A percentile compares a stretch with the other conserved stretches of the same genome.
Evolutionary conservation across 2,113 vertebrate genomes (phyloP).

Genomic region (Rynchops niger): DNA sequence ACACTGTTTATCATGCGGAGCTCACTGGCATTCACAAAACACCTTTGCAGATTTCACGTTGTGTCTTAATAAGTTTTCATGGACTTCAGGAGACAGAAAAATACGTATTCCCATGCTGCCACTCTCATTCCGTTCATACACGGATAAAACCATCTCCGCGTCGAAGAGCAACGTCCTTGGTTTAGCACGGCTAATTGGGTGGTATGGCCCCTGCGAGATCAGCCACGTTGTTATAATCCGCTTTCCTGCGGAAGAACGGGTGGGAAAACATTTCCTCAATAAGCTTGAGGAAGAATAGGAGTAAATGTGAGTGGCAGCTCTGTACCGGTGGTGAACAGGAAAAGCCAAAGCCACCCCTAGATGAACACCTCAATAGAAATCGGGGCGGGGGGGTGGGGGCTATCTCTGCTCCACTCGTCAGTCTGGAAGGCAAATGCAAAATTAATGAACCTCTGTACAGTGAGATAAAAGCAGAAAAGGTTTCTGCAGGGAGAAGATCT

Average conservation of each 20-base stretch:
- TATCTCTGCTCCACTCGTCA: background rate
- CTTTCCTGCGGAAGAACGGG: background rate
- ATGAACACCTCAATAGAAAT: background rate
- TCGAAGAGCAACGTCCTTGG: background rate
- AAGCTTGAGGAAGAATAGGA: background rate
- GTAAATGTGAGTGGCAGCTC: background rate
- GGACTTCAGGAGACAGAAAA: background rate
- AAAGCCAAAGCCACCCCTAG: background rate
- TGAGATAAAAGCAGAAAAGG: background rate
- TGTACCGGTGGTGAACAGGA: background rate
- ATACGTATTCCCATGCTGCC: background rate
- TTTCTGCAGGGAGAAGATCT: background rate
- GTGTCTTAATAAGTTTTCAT: background rate
- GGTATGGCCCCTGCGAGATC: background rate
- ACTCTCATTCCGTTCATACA: background rate
- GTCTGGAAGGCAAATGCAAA: background rate
- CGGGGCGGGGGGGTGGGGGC: background rate
- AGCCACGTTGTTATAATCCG: fast-evolving
- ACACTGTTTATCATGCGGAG: background rate
- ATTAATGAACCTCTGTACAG: background rate
- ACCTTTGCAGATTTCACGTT: background rate
- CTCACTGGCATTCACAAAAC: background rate
- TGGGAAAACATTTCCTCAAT: background rate
- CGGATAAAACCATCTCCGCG: background rate
- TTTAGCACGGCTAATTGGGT: background rate